These are phyloP conservation scores for Mesopsocus fuscifrons DNA, from an alignment of 2,888 invertebrate genomes.

Conservation along the genomic window DNA sequence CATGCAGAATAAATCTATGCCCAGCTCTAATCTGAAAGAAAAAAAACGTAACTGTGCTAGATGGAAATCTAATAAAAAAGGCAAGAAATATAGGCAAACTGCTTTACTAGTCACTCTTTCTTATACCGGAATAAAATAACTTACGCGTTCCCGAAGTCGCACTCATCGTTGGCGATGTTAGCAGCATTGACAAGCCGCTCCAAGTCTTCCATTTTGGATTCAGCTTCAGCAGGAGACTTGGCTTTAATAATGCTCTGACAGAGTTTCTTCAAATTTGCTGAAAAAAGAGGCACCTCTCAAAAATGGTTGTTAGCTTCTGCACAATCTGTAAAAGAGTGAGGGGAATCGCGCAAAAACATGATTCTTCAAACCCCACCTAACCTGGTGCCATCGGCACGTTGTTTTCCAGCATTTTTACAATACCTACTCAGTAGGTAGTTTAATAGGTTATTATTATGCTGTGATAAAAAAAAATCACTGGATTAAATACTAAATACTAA, in stretches of 20 bases:
- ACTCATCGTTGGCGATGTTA: slow-evolving; percentile 83
- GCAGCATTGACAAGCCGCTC: slow-evolving; percentile 68
- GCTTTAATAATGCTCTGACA: slow-evolving; percentile 43
- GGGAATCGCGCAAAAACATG: too few relatives aligned
- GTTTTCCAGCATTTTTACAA: too few relatives aligned
- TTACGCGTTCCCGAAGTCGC: slow-evolving; percentile 59
- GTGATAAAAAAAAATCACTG: too few relatives aligned
- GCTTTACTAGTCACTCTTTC: neutral
- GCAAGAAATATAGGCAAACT: neutral
- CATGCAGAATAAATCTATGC: slow-evolving; percentile 65
- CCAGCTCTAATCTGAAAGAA: slow-evolving; percentile 58
- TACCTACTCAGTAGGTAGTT: too few relatives aligned
- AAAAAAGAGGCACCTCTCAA: slow-evolving; percentile 22
- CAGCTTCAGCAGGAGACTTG: slow-evolving; percentile 35
- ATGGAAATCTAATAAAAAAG: too few relatives aligned
- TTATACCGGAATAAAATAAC: neutral
- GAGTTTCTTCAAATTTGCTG: slow-evolving; percentile 47
- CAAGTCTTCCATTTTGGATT: slow-evolving; percentile 41
- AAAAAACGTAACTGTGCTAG: neutral
- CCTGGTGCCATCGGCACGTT: too few relatives aligned
- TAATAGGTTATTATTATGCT: too few relatives aligned
- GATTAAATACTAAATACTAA: too few relatives aligned
- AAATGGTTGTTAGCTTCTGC: too few relatives aligned
- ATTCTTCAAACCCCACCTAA: too few relatives aligned
- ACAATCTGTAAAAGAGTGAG: too few relatives aligned